These are phyloP conservation scores for Orchesella flavescens DNA, from an alignment of 2,888 invertebrate genomes.

Conservation along the genomic window DNA sequence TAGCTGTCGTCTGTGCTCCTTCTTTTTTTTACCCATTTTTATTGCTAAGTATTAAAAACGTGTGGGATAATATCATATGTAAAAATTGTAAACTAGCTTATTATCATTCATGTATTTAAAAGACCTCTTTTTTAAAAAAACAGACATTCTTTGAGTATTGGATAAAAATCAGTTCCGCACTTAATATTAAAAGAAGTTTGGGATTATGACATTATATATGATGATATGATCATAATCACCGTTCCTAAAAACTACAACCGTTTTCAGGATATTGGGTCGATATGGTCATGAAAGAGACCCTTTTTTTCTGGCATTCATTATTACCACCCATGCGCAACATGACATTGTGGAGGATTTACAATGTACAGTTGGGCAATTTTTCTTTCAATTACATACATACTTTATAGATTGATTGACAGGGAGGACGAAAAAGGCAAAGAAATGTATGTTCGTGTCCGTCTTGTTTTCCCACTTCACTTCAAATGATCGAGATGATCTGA, in stretches of 20 bases:
- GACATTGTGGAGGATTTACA: conserved; percentile 11
- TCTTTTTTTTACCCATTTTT: neutral
- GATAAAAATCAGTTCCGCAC: no score
- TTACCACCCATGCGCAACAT: conserved; percentile 46
- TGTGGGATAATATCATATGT: no score
- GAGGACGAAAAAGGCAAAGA: conserved; percentile 45
- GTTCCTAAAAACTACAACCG: conserved; percentile 14
- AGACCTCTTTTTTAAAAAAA: no score
- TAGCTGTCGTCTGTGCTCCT: neutral
- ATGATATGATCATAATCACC: no score
- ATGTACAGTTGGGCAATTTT: conserved; percentile 24
- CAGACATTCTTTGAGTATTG: no score
- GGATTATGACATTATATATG: no score
- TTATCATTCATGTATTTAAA: no score
- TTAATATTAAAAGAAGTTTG: no score
- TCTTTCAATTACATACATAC: conserved; percentile 3
- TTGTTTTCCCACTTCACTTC: neutral
- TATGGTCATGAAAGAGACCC: conserved; percentile 32
- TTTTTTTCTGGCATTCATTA: conserved; percentile 21
- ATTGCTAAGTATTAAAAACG: no score
- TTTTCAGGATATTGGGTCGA: conserved; percentile 41
- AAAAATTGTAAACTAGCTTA: no score
- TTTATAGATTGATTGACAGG: conserved; percentile 52
- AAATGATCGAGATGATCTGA: neutral
- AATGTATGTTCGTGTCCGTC: conserved; percentile 12